Percentiles rank a stretch among this genome's conserved stretches.
Conservation (phyloP, 2,113 vertebrate genomes). For the Hippocampus zosterae region DNA sequence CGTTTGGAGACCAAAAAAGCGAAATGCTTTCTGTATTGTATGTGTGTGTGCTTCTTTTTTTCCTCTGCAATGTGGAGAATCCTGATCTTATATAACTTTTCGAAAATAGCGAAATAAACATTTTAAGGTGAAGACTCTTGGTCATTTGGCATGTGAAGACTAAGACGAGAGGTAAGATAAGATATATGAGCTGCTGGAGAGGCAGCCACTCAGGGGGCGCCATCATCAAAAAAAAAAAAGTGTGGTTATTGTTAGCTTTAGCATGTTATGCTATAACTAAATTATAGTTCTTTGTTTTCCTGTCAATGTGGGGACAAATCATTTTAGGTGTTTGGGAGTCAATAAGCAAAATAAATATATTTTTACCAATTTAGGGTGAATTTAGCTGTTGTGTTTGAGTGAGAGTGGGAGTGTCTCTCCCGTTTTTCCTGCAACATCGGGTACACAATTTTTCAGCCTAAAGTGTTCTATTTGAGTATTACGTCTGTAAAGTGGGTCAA, state of each 20-base stretch:
- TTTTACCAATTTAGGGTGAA: no score
- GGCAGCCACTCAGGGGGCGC: no score
- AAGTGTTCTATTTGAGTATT: not conserved
- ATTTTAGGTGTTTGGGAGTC: not conserved
- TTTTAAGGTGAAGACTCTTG: not conserved
- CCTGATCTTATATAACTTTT: not conserved
- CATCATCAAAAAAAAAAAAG: no score
- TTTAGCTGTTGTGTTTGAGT: no score
- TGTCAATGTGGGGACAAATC: not conserved
- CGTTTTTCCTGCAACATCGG: not conserved
- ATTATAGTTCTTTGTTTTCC: not conserved
- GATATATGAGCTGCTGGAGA: no score
- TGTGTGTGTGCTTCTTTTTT: no score
- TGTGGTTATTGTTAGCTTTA: not conserved
- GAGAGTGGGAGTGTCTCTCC: slow-evolving; percentile 3
- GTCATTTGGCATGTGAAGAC: not conserved
- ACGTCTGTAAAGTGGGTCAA: slow-evolving; percentile 1
- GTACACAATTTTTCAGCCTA: not conserved
- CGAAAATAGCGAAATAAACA: not conserved
- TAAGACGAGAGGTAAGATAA: not conserved
- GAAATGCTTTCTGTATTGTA: no score
- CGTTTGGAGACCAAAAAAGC: no score
- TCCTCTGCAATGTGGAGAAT: not conserved
- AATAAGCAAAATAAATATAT: no score
- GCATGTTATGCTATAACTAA: not conserved